Percentiles rank a stretch among this genome's conserved stretches.
Conservation (phyloP, 2,113 vertebrate genomes). For the Gopherus flavomarginatus region DNA sequence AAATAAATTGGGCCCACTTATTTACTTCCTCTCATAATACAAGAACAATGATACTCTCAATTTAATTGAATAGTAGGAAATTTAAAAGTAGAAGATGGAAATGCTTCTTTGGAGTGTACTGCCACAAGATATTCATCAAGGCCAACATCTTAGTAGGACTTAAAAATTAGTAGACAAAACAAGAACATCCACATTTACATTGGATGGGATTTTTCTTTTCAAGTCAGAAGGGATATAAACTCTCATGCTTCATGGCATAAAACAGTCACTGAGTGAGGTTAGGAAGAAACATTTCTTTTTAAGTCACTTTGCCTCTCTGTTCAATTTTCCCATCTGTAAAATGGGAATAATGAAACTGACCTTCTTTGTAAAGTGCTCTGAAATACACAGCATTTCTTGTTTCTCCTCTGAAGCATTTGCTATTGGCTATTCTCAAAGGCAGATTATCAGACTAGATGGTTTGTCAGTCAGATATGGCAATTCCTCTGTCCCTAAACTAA, state of each 20-base stretch:
- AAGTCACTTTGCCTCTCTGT: neutral
- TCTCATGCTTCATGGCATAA: accelerated
- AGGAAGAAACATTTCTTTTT: neutral
- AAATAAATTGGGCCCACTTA: neutral
- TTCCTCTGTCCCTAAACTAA: neutral
- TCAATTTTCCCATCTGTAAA: neutral
- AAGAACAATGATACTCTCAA: neutral
- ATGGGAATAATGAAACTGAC: no score
- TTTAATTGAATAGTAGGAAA: neutral
- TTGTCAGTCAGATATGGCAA: accelerated
- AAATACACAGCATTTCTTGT: no score
- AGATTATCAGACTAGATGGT: neutral
- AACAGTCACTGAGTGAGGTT: neutral
- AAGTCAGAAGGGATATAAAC: neutral
- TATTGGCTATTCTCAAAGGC: neutral
- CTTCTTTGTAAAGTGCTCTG: no score
- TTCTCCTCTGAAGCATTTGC: neutral
- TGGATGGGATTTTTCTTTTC: accelerated
- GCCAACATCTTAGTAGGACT: neutral
- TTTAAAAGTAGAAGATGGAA: neutral
- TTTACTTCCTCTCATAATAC: neutral
- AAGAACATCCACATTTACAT: neutral
- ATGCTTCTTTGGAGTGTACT: neutral
- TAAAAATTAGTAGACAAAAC: neutral
- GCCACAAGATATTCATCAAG: accelerated